Base-by-base conservation (phyloP, 2,797 vertebrate genomes). In the Trachops cirrhosus region DNA sequence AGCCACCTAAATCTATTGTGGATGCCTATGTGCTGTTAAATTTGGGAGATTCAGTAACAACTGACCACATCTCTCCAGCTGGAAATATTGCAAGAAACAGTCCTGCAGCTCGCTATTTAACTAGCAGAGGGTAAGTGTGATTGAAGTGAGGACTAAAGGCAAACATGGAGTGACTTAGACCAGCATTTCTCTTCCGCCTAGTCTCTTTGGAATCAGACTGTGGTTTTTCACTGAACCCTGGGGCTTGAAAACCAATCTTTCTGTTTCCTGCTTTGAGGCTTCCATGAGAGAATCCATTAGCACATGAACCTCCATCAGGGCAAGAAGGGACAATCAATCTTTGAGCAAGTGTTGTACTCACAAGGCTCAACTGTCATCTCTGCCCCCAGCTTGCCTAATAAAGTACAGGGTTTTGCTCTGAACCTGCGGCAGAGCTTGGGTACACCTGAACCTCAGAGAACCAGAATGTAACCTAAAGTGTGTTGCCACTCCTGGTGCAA, bases 11-110 rank as follows among this genome's bases (percentile, higher is more conserved):
- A 96, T 99, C 99, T 54, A 99, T 99, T 93, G 96, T 97, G 22
- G 98, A 99, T 0, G 99, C 99, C 41, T 99, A 99, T 8, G 99
- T 99, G 77, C 99, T 99, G 15, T 98, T 99, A 95, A 99, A 99
- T 98, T 96, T 99, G 64, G 99, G 99, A 12, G 99, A 99, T 97
- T 99, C 99, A 0, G 99, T 99, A 92, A 99, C 99, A 82, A 99
- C 99, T 0, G 99, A 99, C 98, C 99, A 99, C 98, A 99, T 99
- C 96, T 99, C 99, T 82, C 99, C 99, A 44, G 99, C 99, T 24
- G 99, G 99, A 70, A 99, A 99, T 98, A 99, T 99, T n/a, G 99
- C 99, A 93, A 98, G 99, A 93, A 99, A 98, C 97, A 99, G 99
- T 97, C 94, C 99, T 44, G 99, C 99, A 24, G 99, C 99, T 12